These are phyloP conservation scores for Bubo blakistoni DNA, from an alignment of 2,113 vertebrate species.

Conservation along the genomic window DNA sequence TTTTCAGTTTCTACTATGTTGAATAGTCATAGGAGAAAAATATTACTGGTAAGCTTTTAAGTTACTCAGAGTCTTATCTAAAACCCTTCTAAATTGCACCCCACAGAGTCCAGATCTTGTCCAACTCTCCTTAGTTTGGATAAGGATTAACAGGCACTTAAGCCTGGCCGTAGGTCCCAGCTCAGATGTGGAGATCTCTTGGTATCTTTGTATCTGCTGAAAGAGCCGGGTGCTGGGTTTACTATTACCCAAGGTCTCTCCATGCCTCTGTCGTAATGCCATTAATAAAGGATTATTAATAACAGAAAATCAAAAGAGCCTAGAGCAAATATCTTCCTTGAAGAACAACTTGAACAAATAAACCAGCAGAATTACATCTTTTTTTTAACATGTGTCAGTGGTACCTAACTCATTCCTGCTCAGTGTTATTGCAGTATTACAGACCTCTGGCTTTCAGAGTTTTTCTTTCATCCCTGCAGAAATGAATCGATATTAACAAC, in stretches of 20 bases:
- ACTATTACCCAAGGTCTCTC: neutral
- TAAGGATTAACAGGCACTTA: neutral
- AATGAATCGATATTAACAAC: neutral
- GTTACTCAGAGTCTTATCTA: neutral
- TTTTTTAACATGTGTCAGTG: neutral
- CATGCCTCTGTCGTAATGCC: neutral
- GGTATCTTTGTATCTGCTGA: neutral
- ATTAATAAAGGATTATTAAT: neutral
- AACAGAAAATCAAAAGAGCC: neutral
- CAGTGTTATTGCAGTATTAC: neutral
- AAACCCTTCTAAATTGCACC: neutral
- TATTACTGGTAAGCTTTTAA: no score
- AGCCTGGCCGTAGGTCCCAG: neutral
- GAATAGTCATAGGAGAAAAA: neutral
- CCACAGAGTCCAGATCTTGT: neutral
- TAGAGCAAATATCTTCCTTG: neutral
- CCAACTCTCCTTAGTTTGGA: neutral
- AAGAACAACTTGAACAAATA: neutral
- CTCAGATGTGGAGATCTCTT: neutral
- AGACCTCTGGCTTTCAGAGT: neutral
- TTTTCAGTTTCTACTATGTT: neutral
- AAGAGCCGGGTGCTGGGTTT: neutral
- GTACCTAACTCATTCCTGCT: neutral
- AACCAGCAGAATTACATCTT: neutral
- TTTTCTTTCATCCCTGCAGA: neutral